These are phyloP conservation scores for Eulemur macaco DNA, from an alignment of 2,113 vertebrate species.

Conservation along the genomic window DNA sequence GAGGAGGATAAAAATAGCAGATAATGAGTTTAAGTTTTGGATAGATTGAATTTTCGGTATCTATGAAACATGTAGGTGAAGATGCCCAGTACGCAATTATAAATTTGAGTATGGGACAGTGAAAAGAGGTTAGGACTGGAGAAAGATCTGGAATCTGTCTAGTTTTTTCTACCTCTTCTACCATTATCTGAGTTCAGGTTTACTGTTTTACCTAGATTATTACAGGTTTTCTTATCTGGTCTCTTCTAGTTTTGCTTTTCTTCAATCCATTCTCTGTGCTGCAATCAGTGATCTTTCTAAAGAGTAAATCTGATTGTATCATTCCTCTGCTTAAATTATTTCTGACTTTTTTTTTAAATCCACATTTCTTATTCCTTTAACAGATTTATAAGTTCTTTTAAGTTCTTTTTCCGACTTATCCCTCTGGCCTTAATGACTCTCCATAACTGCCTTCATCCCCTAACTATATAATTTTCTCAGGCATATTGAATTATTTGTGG, in stretches of 20 bases:
- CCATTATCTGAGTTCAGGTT: neutral
- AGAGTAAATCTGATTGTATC: conserved; percentile 24
- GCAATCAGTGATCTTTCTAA: neutral
- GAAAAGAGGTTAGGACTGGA: neutral
- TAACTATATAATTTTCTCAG: neutral
- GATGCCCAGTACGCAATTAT: neutral
- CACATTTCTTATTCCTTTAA: conserved; percentile 34
- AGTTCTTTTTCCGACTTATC: neutral
- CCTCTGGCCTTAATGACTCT: neutral
- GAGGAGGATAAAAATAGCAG: neutral
- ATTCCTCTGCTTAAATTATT: conserved; percentile 42
- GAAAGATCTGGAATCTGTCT: neutral
- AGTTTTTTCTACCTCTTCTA: conserved; percentile 9
- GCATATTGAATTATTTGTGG: conserved; percentile 13
- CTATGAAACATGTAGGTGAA: neutral
- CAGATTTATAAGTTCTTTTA: conserved; percentile 41
- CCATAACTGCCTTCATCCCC: neutral
- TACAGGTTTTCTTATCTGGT: conserved; percentile 1
- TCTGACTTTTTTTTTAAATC: conserved; percentile 47
- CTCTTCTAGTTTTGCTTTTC: neutral
- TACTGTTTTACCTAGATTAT: neutral
- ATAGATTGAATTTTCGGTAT: conserved; percentile 14
- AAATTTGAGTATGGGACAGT: neutral
- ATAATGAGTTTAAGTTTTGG: conserved; percentile 25
- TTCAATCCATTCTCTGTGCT: neutral